Conservation (phyloP, 2,888 invertebrate genomes). For the Lithophane socia region DNA sequence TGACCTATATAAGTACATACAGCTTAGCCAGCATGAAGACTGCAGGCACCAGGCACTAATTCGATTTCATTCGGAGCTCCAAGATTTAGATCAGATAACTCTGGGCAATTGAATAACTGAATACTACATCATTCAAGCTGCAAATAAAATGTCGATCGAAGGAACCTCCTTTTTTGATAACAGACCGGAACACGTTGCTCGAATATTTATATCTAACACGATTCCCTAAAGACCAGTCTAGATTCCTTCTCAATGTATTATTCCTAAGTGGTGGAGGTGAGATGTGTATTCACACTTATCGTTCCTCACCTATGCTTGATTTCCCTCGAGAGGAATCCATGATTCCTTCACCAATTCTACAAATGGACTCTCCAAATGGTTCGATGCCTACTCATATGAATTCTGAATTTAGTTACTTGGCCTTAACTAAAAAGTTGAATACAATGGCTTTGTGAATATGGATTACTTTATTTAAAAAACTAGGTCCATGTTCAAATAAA, state of each 20-base stretch:
- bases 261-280: constrained; percentile 24
- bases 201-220: constrained; percentile 29
- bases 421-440: constrained; percentile 3
- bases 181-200: constrained; percentile 4
- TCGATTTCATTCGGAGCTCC: neutral
- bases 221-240: constrained; percentile 20
- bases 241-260: constrained; percentile 31
- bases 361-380: constrained; percentile 25
- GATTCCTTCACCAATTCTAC: constrained; percentile 40
- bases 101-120: neutral
- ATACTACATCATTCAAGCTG: constrained; percentile 25
- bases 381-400: constrained; percentile 10
- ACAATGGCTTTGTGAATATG: constrained; percentile 17
- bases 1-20: neutral
- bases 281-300: constrained; percentile 32
- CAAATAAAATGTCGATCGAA: constrained; percentile 33
- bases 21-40: neutral
- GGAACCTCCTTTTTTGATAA: neutral
- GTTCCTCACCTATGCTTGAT: constrained; percentile 43
- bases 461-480: constrained; percentile 6
- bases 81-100: neutral
- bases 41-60: too few species aligned
- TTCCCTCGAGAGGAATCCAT: constrained; percentile 43
- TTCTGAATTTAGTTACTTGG: neutral
- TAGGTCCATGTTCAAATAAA: constrained; percentile 20